Evolutionary conservation across 1,140 invertebrate species (phyloP).

Genomic region (Brachionus asplanchnoidis): DNA sequence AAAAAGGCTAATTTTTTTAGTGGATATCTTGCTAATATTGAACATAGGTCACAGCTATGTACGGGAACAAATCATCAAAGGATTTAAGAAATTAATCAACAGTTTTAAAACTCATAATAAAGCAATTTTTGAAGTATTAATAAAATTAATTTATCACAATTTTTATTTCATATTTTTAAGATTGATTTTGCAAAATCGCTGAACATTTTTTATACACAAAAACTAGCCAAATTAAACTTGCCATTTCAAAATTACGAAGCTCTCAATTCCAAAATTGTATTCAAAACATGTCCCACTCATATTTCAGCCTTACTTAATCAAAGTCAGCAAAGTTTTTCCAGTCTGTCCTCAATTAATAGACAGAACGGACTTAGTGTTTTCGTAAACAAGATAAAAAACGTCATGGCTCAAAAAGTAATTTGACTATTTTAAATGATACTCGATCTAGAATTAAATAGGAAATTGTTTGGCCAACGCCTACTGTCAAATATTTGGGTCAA

Average conservation of each 20-base stretch:
- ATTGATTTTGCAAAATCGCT: not conserved
- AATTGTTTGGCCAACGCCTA: not conserved
- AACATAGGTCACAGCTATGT: not conserved
- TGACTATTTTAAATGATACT: not conserved
- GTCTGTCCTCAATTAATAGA: not conserved
- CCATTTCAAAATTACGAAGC: not conserved
- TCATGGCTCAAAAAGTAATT: constrained; percentile 1
- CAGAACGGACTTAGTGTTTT: not conserved
- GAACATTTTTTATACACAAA: not conserved
- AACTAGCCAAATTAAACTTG: not conserved
- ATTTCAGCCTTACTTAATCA: not conserved
- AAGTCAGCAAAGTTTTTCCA: constrained; percentile 8
- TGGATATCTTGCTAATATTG: not conserved
- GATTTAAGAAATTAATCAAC: not conserved
- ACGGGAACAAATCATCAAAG: not conserved
- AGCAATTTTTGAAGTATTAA: not conserved
- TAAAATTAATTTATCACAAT: not conserved
- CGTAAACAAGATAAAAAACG: not conserved
- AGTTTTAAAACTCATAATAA: constrained; percentile 1
- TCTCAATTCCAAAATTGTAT: not conserved
- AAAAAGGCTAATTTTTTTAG: not conserved
- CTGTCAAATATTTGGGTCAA: not conserved
- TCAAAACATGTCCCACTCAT: not conserved
- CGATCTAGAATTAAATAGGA: not conserved
- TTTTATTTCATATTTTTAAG: not conserved